A percentile compares a stretch with the other conserved stretches of the same genome.
These are phyloP conservation scores for Papilio polytes DNA, from an alignment of 1,140 invertebrate species.

Conservation along the genomic window DNA sequence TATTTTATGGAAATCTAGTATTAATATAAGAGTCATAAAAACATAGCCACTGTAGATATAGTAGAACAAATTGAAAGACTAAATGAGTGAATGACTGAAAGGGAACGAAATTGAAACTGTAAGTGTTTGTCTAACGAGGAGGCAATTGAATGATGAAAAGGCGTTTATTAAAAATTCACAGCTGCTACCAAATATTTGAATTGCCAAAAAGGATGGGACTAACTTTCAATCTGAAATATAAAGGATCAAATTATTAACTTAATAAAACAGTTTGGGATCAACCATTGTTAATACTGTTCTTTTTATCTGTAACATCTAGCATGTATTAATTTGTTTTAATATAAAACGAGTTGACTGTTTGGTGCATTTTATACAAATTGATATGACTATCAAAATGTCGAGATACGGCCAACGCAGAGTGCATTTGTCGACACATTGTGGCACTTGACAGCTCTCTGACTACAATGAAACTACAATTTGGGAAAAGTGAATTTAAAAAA, in stretches of 20 bases:
- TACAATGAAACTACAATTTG: background rate
- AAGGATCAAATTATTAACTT: background rate
- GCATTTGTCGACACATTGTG: background rate
- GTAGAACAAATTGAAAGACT: background rate
- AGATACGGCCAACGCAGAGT: slow-evolving; percentile 1
- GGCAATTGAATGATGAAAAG: background rate
- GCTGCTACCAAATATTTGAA: slow-evolving; percentile 15
- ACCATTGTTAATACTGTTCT: background rate
- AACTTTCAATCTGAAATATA: background rate
- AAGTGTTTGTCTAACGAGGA: slow-evolving; percentile 26
- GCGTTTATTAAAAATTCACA: slow-evolving; percentile 24
- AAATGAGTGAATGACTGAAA: background rate
- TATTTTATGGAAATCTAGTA: too few species aligned
- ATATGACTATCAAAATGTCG: slow-evolving; percentile 12
- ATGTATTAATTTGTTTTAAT: background rate
- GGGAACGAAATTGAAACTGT: background rate
- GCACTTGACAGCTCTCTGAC: background rate
- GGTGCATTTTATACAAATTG: background rate
- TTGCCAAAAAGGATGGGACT: slow-evolving; percentile 5
- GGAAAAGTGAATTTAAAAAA: background rate
- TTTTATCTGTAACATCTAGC: background rate
- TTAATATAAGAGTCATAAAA: background rate
- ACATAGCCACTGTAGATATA: background rate
- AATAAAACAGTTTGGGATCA: background rate
- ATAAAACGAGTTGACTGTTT: background rate